Percentiles rank a stretch among this genome's conserved stretches.
phyloP scores from a whole-genome alignment of 2,797 vertebrate genomes.

The Pipistrellus pygmaeus region DNA sequence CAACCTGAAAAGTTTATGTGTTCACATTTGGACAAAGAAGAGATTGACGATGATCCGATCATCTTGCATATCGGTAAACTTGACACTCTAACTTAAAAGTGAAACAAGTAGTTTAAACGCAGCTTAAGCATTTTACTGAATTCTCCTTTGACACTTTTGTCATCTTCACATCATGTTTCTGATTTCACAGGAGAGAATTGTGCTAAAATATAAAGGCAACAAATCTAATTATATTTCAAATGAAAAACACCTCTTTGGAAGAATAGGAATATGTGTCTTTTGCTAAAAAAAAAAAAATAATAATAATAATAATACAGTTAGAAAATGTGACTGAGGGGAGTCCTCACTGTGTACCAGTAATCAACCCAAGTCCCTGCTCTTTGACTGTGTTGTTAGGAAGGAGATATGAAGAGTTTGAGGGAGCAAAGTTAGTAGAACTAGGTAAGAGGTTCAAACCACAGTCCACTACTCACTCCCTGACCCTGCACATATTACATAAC shows the following conservation, averaged over 20 bases:
- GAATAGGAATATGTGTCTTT: neutral
- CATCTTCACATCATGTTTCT: neutral
- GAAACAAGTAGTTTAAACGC: neutral
- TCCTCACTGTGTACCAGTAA: neutral
- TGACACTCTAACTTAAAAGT: neutral
- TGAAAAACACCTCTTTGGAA: slow-evolving; percentile 25
- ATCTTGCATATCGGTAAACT: neutral
- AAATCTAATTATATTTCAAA: neutral
- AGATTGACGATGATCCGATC: neutral
- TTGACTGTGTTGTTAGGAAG: neutral
- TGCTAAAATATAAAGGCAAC: neutral
- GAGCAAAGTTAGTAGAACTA: neutral
- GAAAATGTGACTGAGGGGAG: neutral
- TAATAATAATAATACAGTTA: neutral
- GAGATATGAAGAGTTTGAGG: neutral
- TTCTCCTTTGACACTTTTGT: neutral
- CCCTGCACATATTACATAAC: neutral
- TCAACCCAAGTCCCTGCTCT: neutral
- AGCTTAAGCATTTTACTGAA: neutral
- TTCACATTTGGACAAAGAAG: neutral
- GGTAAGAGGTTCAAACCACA: neutral
- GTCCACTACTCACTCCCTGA: neutral
- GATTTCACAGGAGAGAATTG: slow-evolving; percentile 11
- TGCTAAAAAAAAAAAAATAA: neutral
- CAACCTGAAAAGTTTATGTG: neutral